Conservation (phyloP, 2,888 invertebrate species). For the Meiosimyza decipiens region DNA sequence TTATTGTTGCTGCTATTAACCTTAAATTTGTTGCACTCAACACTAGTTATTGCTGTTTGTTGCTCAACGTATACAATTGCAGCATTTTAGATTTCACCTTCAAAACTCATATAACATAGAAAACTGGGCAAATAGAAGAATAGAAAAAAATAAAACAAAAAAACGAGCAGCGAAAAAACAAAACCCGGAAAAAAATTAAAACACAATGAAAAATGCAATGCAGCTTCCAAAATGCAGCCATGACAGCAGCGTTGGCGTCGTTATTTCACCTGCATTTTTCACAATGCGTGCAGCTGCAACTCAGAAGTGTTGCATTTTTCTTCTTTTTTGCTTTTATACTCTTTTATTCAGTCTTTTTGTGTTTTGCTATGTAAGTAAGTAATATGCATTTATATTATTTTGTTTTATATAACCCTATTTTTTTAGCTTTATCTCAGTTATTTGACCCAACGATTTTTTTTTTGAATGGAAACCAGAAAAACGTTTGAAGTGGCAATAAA, state of each 20-base stretch:
- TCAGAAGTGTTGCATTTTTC: neutral
- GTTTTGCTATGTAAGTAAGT: too few relatives aligned
- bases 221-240: constrained; percentile 21
- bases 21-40: neutral
- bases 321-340: neutral
- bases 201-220: constrained; percentile 20
- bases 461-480: too few relatives aligned
- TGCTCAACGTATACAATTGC: neutral
- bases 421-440: neutral
- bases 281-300: neutral
- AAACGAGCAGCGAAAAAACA: neutral
- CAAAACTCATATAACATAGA: neutral
- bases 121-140: neutral
- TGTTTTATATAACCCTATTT: neutral
- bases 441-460: too few relatives aligned
- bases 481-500: neutral
- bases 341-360: too few relatives aligned
- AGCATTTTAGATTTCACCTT: neutral
- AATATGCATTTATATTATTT: neutral
- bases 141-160: neutral
- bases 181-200: constrained; percentile 26
- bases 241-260: neutral
- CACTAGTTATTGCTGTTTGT: neutral
- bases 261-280: neutral
- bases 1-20: constrained; percentile 10